Evolutionary conservation across 1,140 invertebrate genomes (phyloP).

Genomic region (Meloidogyne exigua): DNA sequence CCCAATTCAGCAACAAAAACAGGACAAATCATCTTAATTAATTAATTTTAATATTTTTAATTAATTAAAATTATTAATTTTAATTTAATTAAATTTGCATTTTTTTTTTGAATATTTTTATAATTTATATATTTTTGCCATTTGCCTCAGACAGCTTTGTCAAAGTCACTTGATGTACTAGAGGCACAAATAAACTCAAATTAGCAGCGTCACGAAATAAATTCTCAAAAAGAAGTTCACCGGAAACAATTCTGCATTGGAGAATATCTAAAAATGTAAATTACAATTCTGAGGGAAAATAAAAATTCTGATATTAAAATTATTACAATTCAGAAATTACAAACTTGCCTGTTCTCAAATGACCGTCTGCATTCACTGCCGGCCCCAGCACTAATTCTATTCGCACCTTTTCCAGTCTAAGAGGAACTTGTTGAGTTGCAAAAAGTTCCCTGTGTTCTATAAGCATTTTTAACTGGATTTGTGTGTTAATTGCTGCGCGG

Average conservation of each 20-base stretch:
- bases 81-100: slow-evolving; percentile 27
- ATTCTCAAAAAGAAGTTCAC: slow-evolving; percentile 48
- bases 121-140: slow-evolving; percentile 6
- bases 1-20: slow-evolving; percentile 58
- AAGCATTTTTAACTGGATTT: slow-evolving; percentile 43
- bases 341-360: slow-evolving; percentile 16
- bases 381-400: slow-evolving; percentile 19
- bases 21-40: slow-evolving; percentile 57
- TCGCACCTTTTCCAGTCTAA: slow-evolving; percentile 57
- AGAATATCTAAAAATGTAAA: slow-evolving; percentile 44
- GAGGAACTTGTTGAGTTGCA: slow-evolving; percentile 51
- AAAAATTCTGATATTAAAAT: slow-evolving; percentile 1
- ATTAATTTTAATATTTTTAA: background rate
- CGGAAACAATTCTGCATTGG: slow-evolving; percentile 48
- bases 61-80: slow-evolving; percentile 31
- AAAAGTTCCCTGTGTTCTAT: slow-evolving; percentile 42
- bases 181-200: slow-evolving; percentile 15
- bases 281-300: too few relatives aligned
- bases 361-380: slow-evolving; percentile 21
- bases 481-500: slow-evolving; percentile 46
- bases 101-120: background rate
- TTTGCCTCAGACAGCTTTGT: slow-evolving; percentile 15
- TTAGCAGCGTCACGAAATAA: slow-evolving; percentile 2
- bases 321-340: slow-evolving; percentile 3
- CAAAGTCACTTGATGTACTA: slow-evolving; percentile 20